Base-by-base conservation (phyloP, 1,140 invertebrate genomes). In the Micrasema minimum region DNA sequence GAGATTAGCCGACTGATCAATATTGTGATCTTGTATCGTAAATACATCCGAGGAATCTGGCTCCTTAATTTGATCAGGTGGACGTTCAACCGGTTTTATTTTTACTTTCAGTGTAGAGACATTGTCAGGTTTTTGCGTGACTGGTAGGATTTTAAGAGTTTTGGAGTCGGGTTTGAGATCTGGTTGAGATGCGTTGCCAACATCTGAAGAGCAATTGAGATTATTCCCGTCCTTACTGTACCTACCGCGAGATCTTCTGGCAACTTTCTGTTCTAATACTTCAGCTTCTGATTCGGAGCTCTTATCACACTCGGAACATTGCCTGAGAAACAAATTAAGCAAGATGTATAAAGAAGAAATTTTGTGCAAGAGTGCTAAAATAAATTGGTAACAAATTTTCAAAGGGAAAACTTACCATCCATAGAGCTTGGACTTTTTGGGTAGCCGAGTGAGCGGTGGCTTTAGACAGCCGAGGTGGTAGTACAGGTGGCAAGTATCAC, bases 381-480 rank as follows among this genome's bases (percentile, higher is more conserved):
- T n/a, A n/a, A n/a, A n/a, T n/a, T n/a, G n/a, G n/a, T n/a, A n/a
- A n/a, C n/a, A n/a, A n/a, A n/a, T 48, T 80, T 81, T 80, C 81
- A 14, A 59, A 59, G 22, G 31, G 10, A 41, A 10, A 45, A 46
- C 64, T 66, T 20, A 93, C 96, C 96, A 98, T 76, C 95, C 96
- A 88, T 94, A 88, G 2, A 93, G 88, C 83, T 96, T 96, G 20
- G 95, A 96, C 85, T 97, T 97, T 80, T 96, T 96, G 0, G 97
- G 97, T 84, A 98, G 92, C 55, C 96, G 88, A 11, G 92, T 92
- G 5, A 99, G 82, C 12, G 95, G 95, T 18, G 96, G 96, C 79
- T 94, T 93, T 48, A 99, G 85, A 84, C 97, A 99, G 50, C 92
- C 91, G 51, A 98, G 83, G 85, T 99, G 97, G 84, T 98, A 99